These are phyloP conservation scores for Henricia sp. DNA, from an alignment of 53 echinoderm and acorn worm genomes.

Conservation along the genomic window DNA sequence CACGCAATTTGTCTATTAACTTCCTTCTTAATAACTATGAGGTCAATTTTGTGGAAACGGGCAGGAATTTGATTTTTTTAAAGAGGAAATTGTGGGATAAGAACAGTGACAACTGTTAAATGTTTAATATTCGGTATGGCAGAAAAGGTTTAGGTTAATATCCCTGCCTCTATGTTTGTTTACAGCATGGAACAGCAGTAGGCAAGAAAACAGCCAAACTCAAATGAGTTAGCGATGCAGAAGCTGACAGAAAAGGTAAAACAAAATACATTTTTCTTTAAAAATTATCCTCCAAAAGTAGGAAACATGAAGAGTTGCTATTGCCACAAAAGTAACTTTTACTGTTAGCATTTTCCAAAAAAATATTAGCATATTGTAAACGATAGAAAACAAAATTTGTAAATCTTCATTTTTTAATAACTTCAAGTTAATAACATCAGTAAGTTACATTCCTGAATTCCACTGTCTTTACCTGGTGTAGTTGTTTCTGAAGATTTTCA, in stretches of 20 bases:
- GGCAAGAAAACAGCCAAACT: too few relatives aligned
- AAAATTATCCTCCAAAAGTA: not conserved
- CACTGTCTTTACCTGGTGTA: constrained; percentile 66
- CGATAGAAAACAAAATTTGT: not conserved
- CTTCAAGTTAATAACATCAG: too few relatives aligned
- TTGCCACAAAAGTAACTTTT: not conserved
- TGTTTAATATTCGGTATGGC: too few relatives aligned
- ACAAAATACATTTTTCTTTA: too few relatives aligned
- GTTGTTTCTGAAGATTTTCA: constrained; percentile 76
- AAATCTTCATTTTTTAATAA: too few relatives aligned
- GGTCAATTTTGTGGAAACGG: not conserved
- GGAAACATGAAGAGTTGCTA: not conserved
- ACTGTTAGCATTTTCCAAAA: not conserved
- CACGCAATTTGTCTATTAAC: too few relatives aligned
- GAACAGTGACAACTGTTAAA: not conserved
- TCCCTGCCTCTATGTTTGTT: too few relatives aligned
- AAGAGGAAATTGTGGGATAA: not conserved
- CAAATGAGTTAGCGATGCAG: too few relatives aligned
- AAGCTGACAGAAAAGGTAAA: too few relatives aligned
- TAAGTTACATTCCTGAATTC: not conserved
- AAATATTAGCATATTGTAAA: not conserved
- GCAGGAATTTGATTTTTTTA: not conserved
- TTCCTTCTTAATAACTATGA: too few relatives aligned
- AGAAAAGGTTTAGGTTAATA: too few relatives aligned
- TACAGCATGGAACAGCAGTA: too few relatives aligned